Evolutionary conservation across 1,140 invertebrate genomes (phyloP), one percentile per base, ranked within the genome.

Genomic region (Wasmannia auropunctata): DNA sequence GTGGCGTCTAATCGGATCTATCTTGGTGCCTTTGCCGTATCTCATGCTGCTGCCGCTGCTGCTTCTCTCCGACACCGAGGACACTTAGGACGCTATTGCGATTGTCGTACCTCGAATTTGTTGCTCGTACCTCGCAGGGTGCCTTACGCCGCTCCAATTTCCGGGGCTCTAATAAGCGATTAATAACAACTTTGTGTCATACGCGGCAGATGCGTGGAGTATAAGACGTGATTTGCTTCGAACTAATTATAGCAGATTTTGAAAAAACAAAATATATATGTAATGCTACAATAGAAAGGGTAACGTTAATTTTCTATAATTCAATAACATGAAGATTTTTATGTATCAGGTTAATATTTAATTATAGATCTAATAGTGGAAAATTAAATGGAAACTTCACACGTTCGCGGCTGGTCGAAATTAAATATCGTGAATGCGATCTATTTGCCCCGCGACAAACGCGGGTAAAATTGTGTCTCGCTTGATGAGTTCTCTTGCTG

Each of bases 1-100:
- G 65, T 85, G 62, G 70, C 77, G 86, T 85, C 85, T 92, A 92
- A 92, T 91, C 91, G 91, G 86, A 88, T 92, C 88, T 92, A 83
- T 85, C 87, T 87, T 80, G 54, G 65, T 85, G 65, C 88, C 74
- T 86, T 58, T 85, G 69, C 63, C 34, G 77, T 88, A 86, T 86
- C 84, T 69, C 86, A 14, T 37, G 84, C 87, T 86, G 86, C 81
- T 19, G 84, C 87, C 86, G 86, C 81, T 19, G 31, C 7, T 87
- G 84, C 46, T 25, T 67, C n/a, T 25, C 63, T 65, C 40, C 67
- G 43, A 75, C 63, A 85, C 37, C 11, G 37, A 86, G 46, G n/a
- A 72, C 19, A 69, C 34, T 79, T 34, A 37, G 56, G 10, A 56
- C 16, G 22, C 31, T 40, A 69, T 54, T 37, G 63, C 49, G 22